Conservation (phyloP, 2,888 invertebrate species). For the Lepetodrilus schrolli region DNA sequence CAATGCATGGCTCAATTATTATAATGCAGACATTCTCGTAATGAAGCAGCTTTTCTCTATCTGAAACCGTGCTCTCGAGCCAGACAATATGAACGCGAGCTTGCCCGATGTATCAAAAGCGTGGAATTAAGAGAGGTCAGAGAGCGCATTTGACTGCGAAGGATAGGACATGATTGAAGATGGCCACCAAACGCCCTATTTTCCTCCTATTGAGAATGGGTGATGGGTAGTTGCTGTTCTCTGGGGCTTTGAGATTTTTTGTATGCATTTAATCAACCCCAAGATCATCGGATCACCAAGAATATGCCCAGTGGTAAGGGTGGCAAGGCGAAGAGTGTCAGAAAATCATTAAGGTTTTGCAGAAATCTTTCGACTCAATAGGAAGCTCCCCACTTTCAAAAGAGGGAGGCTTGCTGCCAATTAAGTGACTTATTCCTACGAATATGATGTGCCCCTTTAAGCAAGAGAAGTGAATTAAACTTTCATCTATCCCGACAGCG, state of each 20-base stretch:
- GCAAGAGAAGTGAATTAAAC: slow-evolving; percentile 27
- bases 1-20: slow-evolving; percentile 45
- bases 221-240: slow-evolving; percentile 23
- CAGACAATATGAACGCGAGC: slow-evolving; percentile 6
- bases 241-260: slow-evolving; percentile 7
- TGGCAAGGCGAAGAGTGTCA: not conserved
- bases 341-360: slow-evolving; percentile 28
- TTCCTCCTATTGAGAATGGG: slow-evolving; percentile 17
- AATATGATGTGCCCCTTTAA: slow-evolving; percentile 12
- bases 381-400: not conserved
- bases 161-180: slow-evolving; percentile 28
- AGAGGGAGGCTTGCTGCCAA: slow-evolving; percentile 11
- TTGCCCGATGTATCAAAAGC: not conserved
- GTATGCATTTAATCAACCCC: slow-evolving; percentile 27
- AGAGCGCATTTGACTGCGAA: slow-evolving; percentile 5
- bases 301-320: slow-evolving; percentile 5
- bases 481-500: slow-evolving; percentile 12
- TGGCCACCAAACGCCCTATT: slow-evolving; percentile 14
- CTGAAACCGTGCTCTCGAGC: not conserved
- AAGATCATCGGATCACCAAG: slow-evolving; percentile 2
- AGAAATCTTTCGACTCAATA: slow-evolving; percentile 20
- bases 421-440: slow-evolving; percentile 5
- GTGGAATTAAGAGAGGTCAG: slow-evolving; percentile 19
- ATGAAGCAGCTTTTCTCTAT: slow-evolving; percentile 41
- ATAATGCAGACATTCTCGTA: slow-evolving; percentile 44